Conservation (phyloP, 2,113 vertebrate species). For the Chelonoidis abingdonii region DNA sequence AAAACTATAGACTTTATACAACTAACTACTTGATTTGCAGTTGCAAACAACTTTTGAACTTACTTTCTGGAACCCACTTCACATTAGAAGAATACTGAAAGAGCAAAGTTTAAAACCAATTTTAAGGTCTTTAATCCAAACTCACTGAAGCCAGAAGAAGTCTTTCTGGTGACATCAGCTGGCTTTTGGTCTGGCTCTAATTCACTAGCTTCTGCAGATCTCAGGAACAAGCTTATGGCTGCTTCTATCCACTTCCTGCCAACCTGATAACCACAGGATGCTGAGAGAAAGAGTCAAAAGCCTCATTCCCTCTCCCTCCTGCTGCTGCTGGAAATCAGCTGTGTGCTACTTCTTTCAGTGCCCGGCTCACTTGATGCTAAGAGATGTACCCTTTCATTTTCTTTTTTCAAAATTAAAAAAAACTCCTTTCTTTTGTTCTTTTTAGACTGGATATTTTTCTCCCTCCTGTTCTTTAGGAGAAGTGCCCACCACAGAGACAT, state of each 20-base stretch:
- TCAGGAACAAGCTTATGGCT: neutral
- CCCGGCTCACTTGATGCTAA: neutral
- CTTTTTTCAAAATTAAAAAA: neutral
- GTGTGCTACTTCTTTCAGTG: neutral
- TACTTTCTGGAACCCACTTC: too few relatives aligned
- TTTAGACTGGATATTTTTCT: neutral
- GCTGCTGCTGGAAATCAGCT: neutral
- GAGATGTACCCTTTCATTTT: neutral
- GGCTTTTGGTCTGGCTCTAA: neutral
- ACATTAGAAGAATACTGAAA: too few relatives aligned
- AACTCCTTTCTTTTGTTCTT: neutral
- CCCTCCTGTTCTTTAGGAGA: conserved; percentile 4
- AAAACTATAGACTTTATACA: neutral
- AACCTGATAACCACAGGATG: neutral
- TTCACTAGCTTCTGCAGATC: neutral
- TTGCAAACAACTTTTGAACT: too few relatives aligned
- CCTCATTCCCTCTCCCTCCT: neutral
- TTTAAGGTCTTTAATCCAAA: neutral
- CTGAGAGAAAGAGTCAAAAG: neutral
- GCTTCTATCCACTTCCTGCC: neutral
- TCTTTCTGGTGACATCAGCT: fast-evolving
- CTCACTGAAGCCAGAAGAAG: neutral
- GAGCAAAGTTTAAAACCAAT: too few relatives aligned
- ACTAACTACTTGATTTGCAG: too few relatives aligned
- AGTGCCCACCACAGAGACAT: neutral